Conservation (phyloP, 2,888 invertebrate species). For the Spatulosminthurus flaviceps region DNA sequence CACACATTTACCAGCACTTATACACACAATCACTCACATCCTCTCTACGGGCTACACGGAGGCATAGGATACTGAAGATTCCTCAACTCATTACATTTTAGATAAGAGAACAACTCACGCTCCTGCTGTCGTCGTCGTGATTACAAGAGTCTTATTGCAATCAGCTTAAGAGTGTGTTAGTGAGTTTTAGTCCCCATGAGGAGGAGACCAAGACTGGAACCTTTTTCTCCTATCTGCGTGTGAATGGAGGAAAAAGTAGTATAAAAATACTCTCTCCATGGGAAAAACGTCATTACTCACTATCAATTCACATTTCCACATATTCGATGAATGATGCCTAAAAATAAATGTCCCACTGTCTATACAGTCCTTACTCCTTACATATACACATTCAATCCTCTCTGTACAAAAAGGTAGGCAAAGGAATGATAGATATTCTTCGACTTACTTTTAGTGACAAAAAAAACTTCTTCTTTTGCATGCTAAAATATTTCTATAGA, state of each 20-base stretch:
- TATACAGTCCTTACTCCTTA: too few species aligned
- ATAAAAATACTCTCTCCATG: conserved; percentile 24
- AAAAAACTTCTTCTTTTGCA: too few species aligned
- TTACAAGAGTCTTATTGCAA: not conserved
- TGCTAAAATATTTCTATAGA: too few species aligned
- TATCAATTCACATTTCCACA: conserved; percentile 37
- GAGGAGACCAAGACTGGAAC: conserved; percentile 12
- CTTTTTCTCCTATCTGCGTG: not conserved
- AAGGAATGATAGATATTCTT: too few species aligned
- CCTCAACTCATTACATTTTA: conserved; percentile 13
- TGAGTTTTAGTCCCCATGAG: not conserved
- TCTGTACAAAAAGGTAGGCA: too few species aligned
- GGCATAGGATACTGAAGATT: not conserved
- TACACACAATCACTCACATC: conserved; percentile 5
- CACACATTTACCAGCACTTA: not conserved
- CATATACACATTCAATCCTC: not conserved
- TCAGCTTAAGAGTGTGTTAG: not conserved
- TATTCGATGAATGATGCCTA: conserved; percentile 39
- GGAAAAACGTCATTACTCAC: conserved; percentile 42
- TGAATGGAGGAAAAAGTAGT: conserved; percentile 9
- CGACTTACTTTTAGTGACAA: too few species aligned
- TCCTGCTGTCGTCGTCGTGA: conserved; percentile 10
- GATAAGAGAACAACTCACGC: conserved; percentile 21
- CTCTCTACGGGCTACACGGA: not conserved
- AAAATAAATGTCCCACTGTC: conserved; percentile 34